These are phyloP conservation scores for Forficula auricularia DNA, from an alignment of 1,140 invertebrate species.

Conservation along the genomic window DNA sequence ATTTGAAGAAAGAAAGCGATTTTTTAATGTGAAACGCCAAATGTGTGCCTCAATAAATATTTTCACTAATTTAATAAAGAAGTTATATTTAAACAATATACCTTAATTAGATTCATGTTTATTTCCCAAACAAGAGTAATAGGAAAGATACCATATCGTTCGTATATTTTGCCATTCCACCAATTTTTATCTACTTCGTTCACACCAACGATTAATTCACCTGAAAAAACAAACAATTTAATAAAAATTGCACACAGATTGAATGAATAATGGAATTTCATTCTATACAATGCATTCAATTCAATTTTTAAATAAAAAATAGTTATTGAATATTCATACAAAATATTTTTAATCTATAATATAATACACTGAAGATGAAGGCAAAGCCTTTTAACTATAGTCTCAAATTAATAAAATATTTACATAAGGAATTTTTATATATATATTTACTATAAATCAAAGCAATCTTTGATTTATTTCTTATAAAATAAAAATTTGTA, in stretches of 20 bases:
- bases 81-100: no score
- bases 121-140: slow-evolving; percentile 35
- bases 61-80: no score
- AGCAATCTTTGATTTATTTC: no score
- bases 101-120: slow-evolving; percentile 25
- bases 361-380: background rate
- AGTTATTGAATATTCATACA: no score
- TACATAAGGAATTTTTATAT: no score
- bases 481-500: no score
- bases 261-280: background rate
- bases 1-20: no score
- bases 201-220: slow-evolving; percentile 36
- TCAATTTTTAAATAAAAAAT: slow-evolving; percentile 3
- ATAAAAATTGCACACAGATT: background rate
- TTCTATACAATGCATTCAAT: slow-evolving; percentile 1
- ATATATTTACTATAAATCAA: no score
- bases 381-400: background rate
- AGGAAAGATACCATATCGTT: slow-evolving; percentile 37
- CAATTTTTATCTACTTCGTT: slow-evolving; percentile 33
- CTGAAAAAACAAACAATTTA: slow-evolving; percentile 22
- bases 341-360: no score
- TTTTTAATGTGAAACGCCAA: no score
- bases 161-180: slow-evolving; percentile 33
- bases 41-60: no score
- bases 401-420: no score